Conservation (phyloP, 2,797 vertebrate species). For the Phrynocephalus forsythii region DNA sequence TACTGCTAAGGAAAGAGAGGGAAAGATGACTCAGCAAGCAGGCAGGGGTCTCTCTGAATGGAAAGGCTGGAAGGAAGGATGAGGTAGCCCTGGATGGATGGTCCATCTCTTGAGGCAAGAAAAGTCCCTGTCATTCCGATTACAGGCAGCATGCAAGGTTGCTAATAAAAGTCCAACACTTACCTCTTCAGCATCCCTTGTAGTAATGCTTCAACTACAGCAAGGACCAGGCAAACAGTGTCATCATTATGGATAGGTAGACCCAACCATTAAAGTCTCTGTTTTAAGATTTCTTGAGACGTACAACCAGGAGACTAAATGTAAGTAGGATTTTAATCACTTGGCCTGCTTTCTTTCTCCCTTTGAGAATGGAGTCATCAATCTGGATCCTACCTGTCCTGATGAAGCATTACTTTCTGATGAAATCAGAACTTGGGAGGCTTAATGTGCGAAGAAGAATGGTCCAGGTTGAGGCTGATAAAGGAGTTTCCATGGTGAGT, state of each 20-base stretch:
- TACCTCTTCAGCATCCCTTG: not conserved
- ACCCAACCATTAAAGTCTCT: not conserved
- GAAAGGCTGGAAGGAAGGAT: no score
- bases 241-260: not conserved
- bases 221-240: no score
- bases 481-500: constrained; percentile 71
- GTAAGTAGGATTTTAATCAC: constrained; percentile 61
- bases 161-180: no score
- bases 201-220: not conserved
- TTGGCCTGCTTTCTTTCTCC: constrained; percentile 47
- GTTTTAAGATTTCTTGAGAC: not conserved
- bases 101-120: no score
- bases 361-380: constrained; percentile 64
- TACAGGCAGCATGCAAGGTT: no score
- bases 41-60: no score
- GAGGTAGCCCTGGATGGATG: no score
- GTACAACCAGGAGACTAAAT: constrained; percentile 31
- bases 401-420: constrained; percentile 68
- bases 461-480: constrained; percentile 73
- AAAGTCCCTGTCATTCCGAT: no score
- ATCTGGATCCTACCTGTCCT: constrained; percentile 69
- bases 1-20: no score
- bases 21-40: no score
- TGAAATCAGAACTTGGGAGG: constrained; percentile 61
- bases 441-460: constrained; percentile 66